Percentiles rank a stretch among this genome's conserved stretches.
Conservation (phyloP, 1,140 invertebrate genomes). For the Lepidostoma basale region DNA sequence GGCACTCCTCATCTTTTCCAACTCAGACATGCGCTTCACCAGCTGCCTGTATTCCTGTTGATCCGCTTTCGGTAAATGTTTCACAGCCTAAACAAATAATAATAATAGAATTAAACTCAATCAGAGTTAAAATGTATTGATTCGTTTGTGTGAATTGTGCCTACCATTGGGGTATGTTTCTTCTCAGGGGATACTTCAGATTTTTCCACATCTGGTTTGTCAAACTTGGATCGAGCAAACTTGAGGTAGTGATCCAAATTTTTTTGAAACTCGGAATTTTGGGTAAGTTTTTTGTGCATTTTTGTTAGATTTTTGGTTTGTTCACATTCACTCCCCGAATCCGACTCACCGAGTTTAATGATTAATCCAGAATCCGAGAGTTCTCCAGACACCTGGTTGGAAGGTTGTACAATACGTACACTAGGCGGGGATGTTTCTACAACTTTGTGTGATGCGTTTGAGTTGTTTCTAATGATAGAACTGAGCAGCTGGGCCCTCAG, state of each 20-base stretch:
- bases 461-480: constrained; percentile 47
- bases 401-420: background rate
- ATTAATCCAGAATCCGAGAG: constrained; percentile 48
- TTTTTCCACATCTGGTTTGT: constrained; percentile 50
- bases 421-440: background rate
- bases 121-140: background rate
- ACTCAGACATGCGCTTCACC: constrained; percentile 58
- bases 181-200: constrained; percentile 42
- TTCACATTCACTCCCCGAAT: constrained; percentile 59
- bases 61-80: constrained; percentile 57
- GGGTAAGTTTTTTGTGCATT: constrained; percentile 59
- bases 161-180: constrained; percentile 56
- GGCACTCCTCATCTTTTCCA: constrained; percentile 56
- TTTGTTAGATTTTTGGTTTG: constrained; percentile 58
- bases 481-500: constrained; percentile 56
- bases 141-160: background rate
- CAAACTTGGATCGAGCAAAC: constrained; percentile 53
- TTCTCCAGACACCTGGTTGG: background rate
- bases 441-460: background rate
- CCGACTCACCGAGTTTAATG: constrained; percentile 55
- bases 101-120: background rate
- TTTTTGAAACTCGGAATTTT: constrained; percentile 55
- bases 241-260: constrained; percentile 57
- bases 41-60: constrained; percentile 59
- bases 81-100: constrained; percentile 53